Conservation (phyloP, 2,113 vertebrate species). For the Neotoma lepida region DNA sequence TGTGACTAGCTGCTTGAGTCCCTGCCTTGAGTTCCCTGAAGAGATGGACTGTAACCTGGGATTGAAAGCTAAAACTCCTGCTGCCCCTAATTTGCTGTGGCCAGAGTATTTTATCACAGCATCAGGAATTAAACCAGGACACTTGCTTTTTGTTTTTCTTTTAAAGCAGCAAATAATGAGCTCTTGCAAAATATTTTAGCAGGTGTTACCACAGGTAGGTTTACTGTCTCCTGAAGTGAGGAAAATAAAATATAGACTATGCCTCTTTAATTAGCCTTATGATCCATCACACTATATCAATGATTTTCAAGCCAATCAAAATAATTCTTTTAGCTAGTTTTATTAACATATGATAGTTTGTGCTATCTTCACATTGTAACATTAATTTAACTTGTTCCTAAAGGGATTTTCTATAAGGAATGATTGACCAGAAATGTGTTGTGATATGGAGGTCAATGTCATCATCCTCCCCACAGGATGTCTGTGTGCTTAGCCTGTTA, state of each 20-base stretch:
- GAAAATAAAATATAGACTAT: background rate
- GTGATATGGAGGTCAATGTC: rapidly evolving
- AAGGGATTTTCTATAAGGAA: background rate
- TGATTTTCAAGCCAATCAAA: background rate
- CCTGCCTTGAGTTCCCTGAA: background rate
- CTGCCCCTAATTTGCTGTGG: background rate
- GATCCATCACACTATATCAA: background rate
- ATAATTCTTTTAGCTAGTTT: background rate
- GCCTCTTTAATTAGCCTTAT: background rate
- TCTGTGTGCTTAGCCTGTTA: rapidly evolving
- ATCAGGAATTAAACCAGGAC: background rate
- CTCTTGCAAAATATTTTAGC: background rate
- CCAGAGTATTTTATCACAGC: background rate
- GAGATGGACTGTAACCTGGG: no score
- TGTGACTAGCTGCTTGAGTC: background rate
- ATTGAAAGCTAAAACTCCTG: background rate
- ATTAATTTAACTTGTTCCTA: background rate
- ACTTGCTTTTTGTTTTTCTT: background rate
- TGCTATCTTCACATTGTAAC: background rate
- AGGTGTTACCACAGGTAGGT: background rate
- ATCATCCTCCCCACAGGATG: rapidly evolving
- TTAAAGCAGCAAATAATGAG: background rate
- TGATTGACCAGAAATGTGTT: background rate
- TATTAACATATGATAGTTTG: background rate
- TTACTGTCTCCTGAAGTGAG: background rate